phyloP scores from a whole-genome alignment of 1,140 invertebrate genomes.

The Hypsibius dujardini region DNA sequence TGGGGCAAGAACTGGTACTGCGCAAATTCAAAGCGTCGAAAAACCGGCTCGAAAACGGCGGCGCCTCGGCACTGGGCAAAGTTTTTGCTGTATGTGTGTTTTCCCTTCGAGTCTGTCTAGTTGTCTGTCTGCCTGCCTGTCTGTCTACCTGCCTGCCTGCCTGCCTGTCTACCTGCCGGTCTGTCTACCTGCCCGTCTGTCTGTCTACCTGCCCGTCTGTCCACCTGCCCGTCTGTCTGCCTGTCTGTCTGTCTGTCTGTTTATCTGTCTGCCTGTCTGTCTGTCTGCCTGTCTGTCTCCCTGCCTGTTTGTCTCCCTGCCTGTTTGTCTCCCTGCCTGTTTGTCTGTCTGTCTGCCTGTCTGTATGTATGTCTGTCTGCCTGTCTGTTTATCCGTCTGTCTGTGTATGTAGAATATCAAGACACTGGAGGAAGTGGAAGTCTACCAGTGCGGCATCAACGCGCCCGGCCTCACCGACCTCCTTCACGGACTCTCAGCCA shows the following conservation, averaged over 20 bases:
- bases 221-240: too few species aligned
- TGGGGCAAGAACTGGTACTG: neutral
- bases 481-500: neutral
- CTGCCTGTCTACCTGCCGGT: neutral
- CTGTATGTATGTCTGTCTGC: too few species aligned
- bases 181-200: neutral
- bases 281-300: too few species aligned
- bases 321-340: too few species aligned
- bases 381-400: neutral
- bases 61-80: neutral
- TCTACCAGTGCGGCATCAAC: constrained; percentile 9
- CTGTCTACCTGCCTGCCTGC: too few species aligned
- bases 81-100: neutral
- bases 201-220: too few species aligned
- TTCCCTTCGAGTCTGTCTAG: neutral
- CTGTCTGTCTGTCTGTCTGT: too few species aligned
- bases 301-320: too few species aligned
- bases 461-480: neutral
- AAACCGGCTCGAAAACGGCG: neutral
- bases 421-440: constrained; percentile 2
- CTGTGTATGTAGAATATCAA: neutral
- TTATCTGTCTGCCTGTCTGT: too few species aligned
- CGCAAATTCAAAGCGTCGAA: neutral
- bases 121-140: neutral
- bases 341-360: too few species aligned